A percentile compares a stretch with the other conserved stretches of the same genome.
These are phyloP conservation scores for Mormyrus iriodes DNA, from an alignment of 2,113 vertebrate genomes.

Conservation along the genomic window DNA sequence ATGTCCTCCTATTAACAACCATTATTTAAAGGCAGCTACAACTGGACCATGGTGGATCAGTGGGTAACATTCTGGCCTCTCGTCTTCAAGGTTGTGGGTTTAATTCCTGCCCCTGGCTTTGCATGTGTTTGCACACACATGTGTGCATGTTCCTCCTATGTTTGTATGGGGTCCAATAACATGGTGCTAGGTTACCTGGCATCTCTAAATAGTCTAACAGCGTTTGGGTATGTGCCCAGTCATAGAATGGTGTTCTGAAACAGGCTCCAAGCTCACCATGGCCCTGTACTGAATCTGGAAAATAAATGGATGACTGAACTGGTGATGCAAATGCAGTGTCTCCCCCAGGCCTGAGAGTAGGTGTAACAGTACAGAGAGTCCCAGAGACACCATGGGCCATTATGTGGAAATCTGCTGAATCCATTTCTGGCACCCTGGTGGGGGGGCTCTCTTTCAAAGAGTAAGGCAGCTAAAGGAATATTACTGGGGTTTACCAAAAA, in stretches of 20 bases:
- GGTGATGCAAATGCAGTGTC: background rate
- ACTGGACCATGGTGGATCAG: background rate
- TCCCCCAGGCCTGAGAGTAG: background rate
- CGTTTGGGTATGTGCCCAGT: background rate
- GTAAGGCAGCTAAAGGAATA: background rate
- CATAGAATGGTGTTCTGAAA: background rate
- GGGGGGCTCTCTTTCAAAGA: background rate
- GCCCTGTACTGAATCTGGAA: background rate
- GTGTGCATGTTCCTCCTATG: background rate
- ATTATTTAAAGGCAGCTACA: constrained; percentile 42
- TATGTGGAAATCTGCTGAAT: background rate
- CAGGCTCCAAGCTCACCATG: background rate
- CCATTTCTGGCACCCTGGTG: background rate
- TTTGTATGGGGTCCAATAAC: background rate
- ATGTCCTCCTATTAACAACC: constrained; percentile 52
- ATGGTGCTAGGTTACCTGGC: background rate
- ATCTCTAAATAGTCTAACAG: background rate
- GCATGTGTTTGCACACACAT: too few species aligned
- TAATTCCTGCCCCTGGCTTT: background rate
- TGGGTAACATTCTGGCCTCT: constrained; percentile 17
- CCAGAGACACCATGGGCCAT: background rate
- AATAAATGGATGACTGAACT: background rate
- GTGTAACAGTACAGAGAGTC: background rate
- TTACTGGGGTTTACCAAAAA: background rate
- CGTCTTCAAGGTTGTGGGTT: background rate